phyloP scores from a whole-genome alignment of 2,888 invertebrate genomes.

The Cremastinae sp. region DNA sequence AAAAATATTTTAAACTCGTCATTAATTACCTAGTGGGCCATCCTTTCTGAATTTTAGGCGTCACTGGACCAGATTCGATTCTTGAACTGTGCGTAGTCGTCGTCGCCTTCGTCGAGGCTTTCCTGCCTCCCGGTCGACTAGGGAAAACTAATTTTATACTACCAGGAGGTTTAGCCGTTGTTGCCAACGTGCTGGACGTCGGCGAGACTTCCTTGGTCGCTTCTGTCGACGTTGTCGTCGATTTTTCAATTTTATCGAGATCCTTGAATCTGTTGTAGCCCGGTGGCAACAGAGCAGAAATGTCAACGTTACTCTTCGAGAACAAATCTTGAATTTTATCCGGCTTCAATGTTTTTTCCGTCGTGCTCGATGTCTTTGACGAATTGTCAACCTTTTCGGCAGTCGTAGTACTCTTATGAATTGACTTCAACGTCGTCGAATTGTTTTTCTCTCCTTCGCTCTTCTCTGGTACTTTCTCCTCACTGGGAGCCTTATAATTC shows the following conservation, averaged over 20 bases:
- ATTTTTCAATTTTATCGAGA: slow-evolving; percentile 56
- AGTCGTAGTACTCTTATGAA: slow-evolving; percentile 82
- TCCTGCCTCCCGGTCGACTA: slow-evolving; percentile 87
- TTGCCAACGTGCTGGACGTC: slow-evolving; percentile 79
- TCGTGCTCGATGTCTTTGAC: not conserved
- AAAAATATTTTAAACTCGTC: no score
- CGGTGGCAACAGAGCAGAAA: slow-evolving; percentile 82
- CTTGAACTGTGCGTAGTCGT: slow-evolving; percentile 79
- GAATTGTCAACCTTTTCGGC: slow-evolving; percentile 46
- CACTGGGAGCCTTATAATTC: slow-evolving; percentile 81
- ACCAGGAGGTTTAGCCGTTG: slow-evolving; percentile 76
- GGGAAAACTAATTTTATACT: slow-evolving; percentile 89
- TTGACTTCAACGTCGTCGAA: slow-evolving; percentile 81
- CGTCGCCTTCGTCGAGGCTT: slow-evolving; percentile 83
- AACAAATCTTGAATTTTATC: slow-evolving; percentile 75
- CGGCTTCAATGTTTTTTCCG: slow-evolving; percentile 57
- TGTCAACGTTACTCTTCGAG: slow-evolving; percentile 76
- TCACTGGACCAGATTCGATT: slow-evolving; percentile 80
- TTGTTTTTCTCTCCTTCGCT: slow-evolving; percentile 27
- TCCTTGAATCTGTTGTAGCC: slow-evolving; percentile 82
- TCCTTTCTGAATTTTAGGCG: slow-evolving; percentile 90
- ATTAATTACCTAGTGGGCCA: slow-evolving; percentile 91
- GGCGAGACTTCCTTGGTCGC: slow-evolving; percentile 29
- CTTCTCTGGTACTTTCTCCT: slow-evolving; percentile 53
- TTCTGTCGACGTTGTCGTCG: slow-evolving; percentile 6